Base-by-base conservation (phyloP, 2,113 vertebrate species). In the Gnathonemus longibarbis region DNA sequence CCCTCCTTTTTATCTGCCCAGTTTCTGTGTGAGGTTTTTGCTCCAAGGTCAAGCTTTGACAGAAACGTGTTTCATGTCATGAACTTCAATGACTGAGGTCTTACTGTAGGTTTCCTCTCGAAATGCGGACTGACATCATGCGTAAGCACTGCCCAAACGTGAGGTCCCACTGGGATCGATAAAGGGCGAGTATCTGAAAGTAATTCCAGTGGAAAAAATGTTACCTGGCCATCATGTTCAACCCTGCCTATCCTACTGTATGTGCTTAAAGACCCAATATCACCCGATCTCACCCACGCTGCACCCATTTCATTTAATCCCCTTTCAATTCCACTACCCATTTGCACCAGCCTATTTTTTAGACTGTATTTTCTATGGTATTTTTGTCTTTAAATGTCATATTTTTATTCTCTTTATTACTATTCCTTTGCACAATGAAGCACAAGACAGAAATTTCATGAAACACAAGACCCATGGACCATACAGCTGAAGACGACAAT, bases 21-120 rank as follows among this genome's bases (percentile, higher is more conserved):
- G 74, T 53, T 86, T 31, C 45, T 39, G 62, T 62, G 6, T 42
- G 45, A 86, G 42, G 15, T 49, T 17, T 86, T 39, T 19, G 24
- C 50, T 66, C 42, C 85, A 84, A 91, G 89, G 90, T 89, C 62
- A 66, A 15, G 31, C 56, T 89, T 56, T 87, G 58, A 89, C 88
- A 91, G 83, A 31, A 89, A 48, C 24, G 45, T 39, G 31, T 45
- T 88, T 39, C 24, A 50, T 88, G 53, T 31, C 87, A 62, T 31
- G 87, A 17, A 56, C 48, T 42, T 46, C 27, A 84, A 45, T 88
- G 77, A 39, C 74, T 80, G 15, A 66, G 74, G 35, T 31, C n/a
- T 48, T 8, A 42, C 15, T 88, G n/a, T 42, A 53, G 87, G 17
- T 27, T 88, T 70, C 24, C 42, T 13, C 50, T 42, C 19, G 52